Evolutionary conservation across 2,888 invertebrate species (phyloP).

Genomic region (Dryocosmus kuriphilus): DNA sequence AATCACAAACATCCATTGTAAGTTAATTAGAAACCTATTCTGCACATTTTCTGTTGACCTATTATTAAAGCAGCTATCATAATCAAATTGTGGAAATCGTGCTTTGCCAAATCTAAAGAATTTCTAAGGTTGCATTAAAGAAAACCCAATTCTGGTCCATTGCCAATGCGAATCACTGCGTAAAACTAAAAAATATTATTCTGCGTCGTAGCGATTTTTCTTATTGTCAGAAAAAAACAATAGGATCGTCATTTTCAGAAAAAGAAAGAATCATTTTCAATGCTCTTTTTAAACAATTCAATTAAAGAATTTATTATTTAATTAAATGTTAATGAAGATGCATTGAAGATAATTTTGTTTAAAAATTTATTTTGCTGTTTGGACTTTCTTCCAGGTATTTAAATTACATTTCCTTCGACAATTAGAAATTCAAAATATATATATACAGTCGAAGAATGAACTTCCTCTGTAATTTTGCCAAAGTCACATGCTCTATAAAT

Average conservation of each 20-base stretch:
- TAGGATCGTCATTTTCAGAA: not conserved
- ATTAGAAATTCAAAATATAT: not conserved
- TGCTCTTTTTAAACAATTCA: not conserved
- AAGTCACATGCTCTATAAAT: conserved; percentile 14
- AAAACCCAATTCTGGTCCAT: not conserved
- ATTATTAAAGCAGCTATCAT: not conserved
- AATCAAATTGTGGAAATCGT: not conserved
- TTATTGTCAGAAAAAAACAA: not conserved
- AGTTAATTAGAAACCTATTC: not conserved
- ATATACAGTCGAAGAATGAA: not conserved
- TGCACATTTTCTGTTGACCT: not conserved
- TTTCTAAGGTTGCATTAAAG: not conserved
- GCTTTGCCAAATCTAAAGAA: not conserved
- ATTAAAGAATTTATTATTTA: not conserved
- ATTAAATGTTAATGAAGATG: not conserved
- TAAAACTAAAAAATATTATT: not conserved
- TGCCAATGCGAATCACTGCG: not conserved
- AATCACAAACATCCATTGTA: too few species aligned
- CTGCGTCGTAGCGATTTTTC: not conserved
- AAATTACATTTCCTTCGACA: not conserved
- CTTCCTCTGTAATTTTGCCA: conserved; percentile 3
- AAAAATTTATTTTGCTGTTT: too few species aligned
- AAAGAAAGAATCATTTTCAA: not conserved
- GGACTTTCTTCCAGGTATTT: not conserved
- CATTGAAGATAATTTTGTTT: too few species aligned